phyloP scores from a whole-genome alignment of 2,797 vertebrate species.

The Halcyon badia region DNA sequence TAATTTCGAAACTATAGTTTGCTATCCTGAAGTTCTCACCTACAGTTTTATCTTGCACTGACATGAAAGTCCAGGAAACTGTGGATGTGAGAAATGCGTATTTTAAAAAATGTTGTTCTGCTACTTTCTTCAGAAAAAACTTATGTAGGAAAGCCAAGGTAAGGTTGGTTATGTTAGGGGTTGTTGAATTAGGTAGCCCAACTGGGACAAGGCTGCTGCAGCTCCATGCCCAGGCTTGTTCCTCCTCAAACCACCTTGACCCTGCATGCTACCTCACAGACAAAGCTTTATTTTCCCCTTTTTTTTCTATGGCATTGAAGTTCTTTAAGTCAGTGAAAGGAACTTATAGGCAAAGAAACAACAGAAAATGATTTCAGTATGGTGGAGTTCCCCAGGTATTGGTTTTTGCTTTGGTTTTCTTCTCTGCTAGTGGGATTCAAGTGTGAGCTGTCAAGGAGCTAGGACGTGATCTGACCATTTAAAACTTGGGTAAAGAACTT shows the following conservation, averaged over 20 bases:
- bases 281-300: background rate
- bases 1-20: background rate
- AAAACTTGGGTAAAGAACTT: background rate
- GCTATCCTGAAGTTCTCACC: background rate
- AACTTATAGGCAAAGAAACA: background rate
- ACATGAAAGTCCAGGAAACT: background rate
- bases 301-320: background rate
- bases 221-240: background rate
- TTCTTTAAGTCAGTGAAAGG: background rate
- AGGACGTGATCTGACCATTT: background rate
- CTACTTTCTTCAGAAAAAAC: background rate
- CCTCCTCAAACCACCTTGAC: background rate
- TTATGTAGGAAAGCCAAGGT: background rate
- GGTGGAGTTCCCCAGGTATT: background rate
- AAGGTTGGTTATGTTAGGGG: background rate
- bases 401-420: background rate
- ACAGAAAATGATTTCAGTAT: background rate
- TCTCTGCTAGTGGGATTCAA: background rate
- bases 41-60: background rate
- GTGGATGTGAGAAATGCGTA: accelerated
- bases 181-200: background rate
- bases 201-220: background rate
- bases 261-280: background rate
- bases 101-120: background rate
- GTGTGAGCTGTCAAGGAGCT: background rate